Percentiles rank a stretch among this genome's conserved stretches.
Evolutionary conservation across 1,140 invertebrate genomes (phyloP).

Genomic region (Papilio aristodemus): DNA sequence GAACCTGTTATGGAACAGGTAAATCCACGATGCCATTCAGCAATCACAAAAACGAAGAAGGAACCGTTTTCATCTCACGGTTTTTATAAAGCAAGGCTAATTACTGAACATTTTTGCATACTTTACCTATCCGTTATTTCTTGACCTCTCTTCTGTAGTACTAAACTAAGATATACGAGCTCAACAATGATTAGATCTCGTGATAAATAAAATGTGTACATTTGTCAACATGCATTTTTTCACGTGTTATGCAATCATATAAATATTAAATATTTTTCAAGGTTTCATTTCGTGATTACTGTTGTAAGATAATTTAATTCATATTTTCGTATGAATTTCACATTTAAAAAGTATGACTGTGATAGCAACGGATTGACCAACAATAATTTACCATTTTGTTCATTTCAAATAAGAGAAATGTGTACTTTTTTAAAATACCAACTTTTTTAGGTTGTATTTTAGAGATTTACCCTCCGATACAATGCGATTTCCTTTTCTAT

Average conservation of each 20-base stretch:
- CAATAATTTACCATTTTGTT: too few relatives aligned
- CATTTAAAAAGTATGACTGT: too few relatives aligned
- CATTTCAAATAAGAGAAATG: too few relatives aligned
- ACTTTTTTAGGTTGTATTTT: too few relatives aligned
- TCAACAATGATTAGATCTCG: background rate
- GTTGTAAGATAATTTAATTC: background rate
- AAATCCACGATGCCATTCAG: background rate
- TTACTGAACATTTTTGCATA: background rate
- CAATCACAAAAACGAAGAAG: background rate
- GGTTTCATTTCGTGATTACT: background rate
- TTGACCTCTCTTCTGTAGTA: background rate
- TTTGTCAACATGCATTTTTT: slow-evolving; percentile 1
- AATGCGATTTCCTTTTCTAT: too few relatives aligned
- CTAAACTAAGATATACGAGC: background rate
- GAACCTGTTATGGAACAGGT: too few relatives aligned
- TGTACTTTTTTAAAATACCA: too few relatives aligned
- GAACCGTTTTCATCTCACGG: slow-evolving; percentile 5
- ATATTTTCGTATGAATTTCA: background rate
- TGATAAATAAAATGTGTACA: slow-evolving; percentile 1
- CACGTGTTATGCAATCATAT: background rate
- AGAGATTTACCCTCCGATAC: too few relatives aligned
- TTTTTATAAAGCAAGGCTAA: slow-evolving; percentile 16
- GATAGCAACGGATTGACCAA: too few relatives aligned
- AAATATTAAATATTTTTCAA: background rate
- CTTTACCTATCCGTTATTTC: background rate